Evolutionary conservation across 2,797 vertebrate species (phyloP).

Genomic region (Falco cherrug): DNA sequence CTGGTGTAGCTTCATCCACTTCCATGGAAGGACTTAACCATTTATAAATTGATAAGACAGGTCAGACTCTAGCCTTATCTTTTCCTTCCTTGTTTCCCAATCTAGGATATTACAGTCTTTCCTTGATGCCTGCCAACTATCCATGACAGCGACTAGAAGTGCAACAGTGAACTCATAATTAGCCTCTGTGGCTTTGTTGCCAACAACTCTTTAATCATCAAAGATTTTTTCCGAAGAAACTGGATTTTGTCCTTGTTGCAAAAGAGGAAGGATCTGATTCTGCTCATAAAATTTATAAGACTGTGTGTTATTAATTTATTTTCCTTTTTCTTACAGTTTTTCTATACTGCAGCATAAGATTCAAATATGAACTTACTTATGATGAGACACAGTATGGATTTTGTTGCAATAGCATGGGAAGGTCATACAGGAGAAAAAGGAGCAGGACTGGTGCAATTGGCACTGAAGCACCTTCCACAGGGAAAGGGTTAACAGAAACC

Average conservation of each 20-base stretch:
- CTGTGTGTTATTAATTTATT: neutral
- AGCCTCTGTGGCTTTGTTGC: neutral
- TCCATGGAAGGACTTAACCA: neutral
- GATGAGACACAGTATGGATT: neutral
- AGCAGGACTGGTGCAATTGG: neutral
- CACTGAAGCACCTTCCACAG: neutral
- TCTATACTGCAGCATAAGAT: neutral
- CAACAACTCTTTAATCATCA: neutral
- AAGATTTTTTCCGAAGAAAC: neutral
- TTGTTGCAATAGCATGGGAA: neutral
- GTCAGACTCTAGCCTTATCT: neutral
- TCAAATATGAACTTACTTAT: neutral
- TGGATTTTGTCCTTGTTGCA: neutral
- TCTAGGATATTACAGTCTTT: neutral
- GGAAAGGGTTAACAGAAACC: neutral
- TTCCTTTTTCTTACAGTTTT: neutral
- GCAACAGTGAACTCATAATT: conserved; percentile 3
- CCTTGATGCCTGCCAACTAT: neutral
- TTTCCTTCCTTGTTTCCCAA: neutral
- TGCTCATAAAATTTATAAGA: neutral
- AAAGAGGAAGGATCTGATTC: neutral
- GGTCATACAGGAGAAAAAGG: neutral
- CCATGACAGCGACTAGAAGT: neutral
- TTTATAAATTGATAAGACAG: neutral
- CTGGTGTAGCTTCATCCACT: neutral